Evolutionary conservation across 2,797 vertebrate genomes (phyloP).

Genomic region (Gallirallus australis): DNA sequence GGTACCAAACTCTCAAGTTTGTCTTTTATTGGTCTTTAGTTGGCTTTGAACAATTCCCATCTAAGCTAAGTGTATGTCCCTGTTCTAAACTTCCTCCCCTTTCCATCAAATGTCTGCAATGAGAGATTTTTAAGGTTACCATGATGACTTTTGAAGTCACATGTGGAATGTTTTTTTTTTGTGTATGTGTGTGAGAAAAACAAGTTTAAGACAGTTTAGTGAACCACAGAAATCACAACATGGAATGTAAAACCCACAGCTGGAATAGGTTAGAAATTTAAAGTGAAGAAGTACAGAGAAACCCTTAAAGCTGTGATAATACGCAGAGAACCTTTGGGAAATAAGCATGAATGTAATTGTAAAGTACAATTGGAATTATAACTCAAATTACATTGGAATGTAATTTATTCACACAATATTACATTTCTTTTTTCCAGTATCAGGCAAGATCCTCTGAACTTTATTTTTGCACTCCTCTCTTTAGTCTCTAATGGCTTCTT

Average conservation of each 20-base stretch:
- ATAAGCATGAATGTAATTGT: neutral
- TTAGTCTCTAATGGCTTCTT: neutral
- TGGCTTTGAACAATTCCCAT: neutral
- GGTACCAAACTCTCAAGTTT: neutral
- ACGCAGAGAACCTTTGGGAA: constrained; percentile 15
- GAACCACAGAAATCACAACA: neutral
- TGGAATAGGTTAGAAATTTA: neutral
- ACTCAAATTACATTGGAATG: neutral
- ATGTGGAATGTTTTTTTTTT: neutral
- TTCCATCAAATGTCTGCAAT: neutral
- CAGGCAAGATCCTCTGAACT: neutral
- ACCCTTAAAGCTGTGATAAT: neutral
- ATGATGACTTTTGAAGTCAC: neutral
- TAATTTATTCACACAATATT: constrained; percentile 27
- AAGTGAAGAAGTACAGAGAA: neutral
- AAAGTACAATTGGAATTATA: constrained; percentile 1
- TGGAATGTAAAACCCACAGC: neutral
- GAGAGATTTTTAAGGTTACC: neutral
- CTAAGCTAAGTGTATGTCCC: neutral
- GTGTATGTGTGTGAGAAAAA: neutral
- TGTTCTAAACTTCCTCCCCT: neutral
- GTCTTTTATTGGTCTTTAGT: neutral
- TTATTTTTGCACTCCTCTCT: neutral
- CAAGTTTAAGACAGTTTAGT: neutral
- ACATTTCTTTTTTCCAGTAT: neutral